phyloP scores from a whole-genome alignment of 2,888 invertebrate species.

The Lottia scabra region DNA sequence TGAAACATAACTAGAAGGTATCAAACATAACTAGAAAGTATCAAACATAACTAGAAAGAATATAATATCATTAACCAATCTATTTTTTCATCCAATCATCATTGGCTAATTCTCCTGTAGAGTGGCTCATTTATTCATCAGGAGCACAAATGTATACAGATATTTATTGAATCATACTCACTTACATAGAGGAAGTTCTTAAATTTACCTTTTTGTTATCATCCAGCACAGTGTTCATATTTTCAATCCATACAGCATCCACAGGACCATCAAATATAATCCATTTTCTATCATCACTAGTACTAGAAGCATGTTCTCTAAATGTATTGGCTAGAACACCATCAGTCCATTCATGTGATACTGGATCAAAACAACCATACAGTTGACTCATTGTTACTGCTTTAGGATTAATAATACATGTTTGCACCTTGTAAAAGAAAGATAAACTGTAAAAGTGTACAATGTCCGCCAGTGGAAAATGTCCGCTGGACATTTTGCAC shows the following conservation, averaged over 20 bases:
- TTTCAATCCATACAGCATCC: constrained; percentile 70
- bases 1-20: too few relatives aligned
- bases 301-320: constrained; percentile 66
- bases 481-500: too few relatives aligned
- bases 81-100: too few relatives aligned
- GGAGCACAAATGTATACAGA: too few relatives aligned
- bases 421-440: constrained; percentile 49
- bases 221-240: constrained; percentile 70
- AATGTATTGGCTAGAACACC: constrained; percentile 68
- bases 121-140: too few relatives aligned
- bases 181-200: too few relatives aligned
- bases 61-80: too few relatives aligned
- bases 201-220: constrained; percentile 67
- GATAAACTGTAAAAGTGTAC: too few relatives aligned
- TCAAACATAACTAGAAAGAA: constrained; percentile 62
- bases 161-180: too few relatives aligned
- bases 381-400: constrained; percentile 68
- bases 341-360: constrained; percentile 69
- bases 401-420: constrained; percentile 67
- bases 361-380: constrained; percentile 69
- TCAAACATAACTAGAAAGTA: constrained; percentile 68
- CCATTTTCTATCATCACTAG: constrained; percentile 65
- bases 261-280: constrained; percentile 70
- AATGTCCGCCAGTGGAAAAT: too few relatives aligned
- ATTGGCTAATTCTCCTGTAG: too few relatives aligned